Conservation (phyloP, 2,888 invertebrate genomes). For the Subacronicta megacephala region DNA sequence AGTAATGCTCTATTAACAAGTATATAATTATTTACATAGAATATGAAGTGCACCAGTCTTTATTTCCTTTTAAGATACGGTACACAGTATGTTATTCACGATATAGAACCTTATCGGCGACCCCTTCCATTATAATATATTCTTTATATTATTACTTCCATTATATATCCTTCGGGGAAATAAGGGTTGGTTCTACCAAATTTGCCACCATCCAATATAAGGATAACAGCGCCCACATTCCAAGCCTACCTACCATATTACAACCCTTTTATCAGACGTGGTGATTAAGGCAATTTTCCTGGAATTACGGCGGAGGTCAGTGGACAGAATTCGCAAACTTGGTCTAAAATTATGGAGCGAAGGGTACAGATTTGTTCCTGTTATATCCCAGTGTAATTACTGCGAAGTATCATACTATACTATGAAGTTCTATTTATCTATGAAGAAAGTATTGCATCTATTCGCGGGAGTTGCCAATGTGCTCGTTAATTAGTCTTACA, state of each 20-base stretch:
- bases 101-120: conserved; percentile 19
- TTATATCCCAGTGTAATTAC: too few relatives aligned
- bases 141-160: too few relatives aligned
- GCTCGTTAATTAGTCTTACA: too few relatives aligned
- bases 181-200: not conserved
- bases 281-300: conserved; percentile 18
- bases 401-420: too few relatives aligned
- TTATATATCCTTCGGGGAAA: conserved; percentile 10
- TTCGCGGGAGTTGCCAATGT: too few relatives aligned
- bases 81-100: conserved; percentile 5
- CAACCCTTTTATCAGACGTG: conserved; percentile 11
- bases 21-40: too few relatives aligned
- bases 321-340: not conserved
- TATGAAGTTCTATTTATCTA: too few relatives aligned
- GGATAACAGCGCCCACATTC: conserved; percentile 10
- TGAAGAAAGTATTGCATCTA: not conserved
- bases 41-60: too few relatives aligned
- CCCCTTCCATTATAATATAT: conserved; percentile 25
- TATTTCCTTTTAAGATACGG: not conserved
- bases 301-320: conserved; percentile 3
- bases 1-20: too few relatives aligned
- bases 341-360: not conserved
- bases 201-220: conserved; percentile 10
- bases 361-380: too few relatives aligned
- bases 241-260: conserved; percentile 9